Percentiles rank a stretch among this genome's conserved stretches.
Evolutionary conservation across 2,797 vertebrate genomes (phyloP).

Genomic region (Silurus lanzhouensis): DNA sequence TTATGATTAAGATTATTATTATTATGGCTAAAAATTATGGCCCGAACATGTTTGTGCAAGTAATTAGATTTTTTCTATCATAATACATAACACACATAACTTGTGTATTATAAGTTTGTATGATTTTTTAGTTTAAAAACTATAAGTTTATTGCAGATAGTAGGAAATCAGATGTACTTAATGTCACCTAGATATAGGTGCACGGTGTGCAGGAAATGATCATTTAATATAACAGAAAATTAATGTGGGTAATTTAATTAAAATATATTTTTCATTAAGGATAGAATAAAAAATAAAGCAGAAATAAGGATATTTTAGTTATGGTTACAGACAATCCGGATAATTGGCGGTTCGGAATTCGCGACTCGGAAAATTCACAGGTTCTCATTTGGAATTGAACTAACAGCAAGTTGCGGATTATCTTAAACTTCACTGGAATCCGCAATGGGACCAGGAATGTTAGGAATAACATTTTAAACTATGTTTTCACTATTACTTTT

Average conservation of each 20-base stretch:
- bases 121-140: too few species aligned
- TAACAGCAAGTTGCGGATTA: too few species aligned
- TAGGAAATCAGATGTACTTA: too few species aligned
- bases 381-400: too few species aligned
- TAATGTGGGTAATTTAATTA: not conserved
- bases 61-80: not conserved
- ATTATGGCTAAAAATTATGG: not conserved
- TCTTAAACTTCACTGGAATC: too few species aligned
- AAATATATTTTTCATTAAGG: not conserved
- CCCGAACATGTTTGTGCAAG: not conserved
- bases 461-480: too few species aligned
- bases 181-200: not conserved
- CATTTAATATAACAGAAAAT: not conserved
- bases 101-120: too few species aligned
- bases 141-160: too few species aligned
- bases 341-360: too few species aligned
- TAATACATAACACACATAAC: not conserved
- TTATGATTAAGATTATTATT: not conserved
- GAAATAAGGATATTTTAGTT: not conserved
- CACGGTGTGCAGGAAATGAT: not conserved
- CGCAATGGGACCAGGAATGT: too few species aligned
- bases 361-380: too few species aligned
- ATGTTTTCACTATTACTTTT: too few species aligned
- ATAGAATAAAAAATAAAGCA: not conserved
- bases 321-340: not conserved